Conservation (phyloP, 2,797 vertebrate species). For the Lycodopsis pacificus region DNA sequence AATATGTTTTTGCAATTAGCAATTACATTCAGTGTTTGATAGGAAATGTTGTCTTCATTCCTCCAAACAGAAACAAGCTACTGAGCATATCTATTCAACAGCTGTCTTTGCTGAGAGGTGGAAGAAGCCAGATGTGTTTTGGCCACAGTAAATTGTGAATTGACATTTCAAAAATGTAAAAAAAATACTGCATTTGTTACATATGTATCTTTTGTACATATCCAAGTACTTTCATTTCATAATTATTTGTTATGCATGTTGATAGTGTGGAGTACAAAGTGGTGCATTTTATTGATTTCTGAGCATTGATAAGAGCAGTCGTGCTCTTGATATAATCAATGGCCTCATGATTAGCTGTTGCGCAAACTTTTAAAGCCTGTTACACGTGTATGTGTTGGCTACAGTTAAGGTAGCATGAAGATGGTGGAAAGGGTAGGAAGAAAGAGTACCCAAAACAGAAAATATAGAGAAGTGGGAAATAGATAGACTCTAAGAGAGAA, state of each 20-base stretch:
- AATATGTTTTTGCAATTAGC: background rate
- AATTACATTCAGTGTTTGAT: background rate
- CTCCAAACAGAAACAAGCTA: background rate
- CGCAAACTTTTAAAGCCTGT: conserved; percentile 32
- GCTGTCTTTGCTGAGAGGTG: conserved; percentile 1
- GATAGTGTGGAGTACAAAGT: background rate
- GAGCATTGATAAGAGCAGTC: background rate
- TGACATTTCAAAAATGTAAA: background rate
- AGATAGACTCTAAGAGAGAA: conserved; percentile 44
- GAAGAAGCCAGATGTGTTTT: background rate
- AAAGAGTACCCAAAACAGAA: conserved; percentile 12
- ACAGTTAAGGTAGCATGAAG: conserved; percentile 40
- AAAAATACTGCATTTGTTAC: background rate
- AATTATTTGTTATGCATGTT: background rate
- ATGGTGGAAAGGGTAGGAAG: background rate
- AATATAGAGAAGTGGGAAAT: conserved; percentile 46
- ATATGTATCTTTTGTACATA: background rate
- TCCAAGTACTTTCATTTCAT: background rate
- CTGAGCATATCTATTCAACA: background rate
- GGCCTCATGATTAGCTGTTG: conserved; percentile 22
- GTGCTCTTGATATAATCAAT: conserved; percentile 31
- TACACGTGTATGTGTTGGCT: background rate
- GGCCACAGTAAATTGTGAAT: background rate
- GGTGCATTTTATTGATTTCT: conserved; percentile 19
- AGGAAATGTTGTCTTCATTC: background rate